Conservation (phyloP, 2,888 invertebrate genomes). For the Latrodectus hesperus region DNA sequence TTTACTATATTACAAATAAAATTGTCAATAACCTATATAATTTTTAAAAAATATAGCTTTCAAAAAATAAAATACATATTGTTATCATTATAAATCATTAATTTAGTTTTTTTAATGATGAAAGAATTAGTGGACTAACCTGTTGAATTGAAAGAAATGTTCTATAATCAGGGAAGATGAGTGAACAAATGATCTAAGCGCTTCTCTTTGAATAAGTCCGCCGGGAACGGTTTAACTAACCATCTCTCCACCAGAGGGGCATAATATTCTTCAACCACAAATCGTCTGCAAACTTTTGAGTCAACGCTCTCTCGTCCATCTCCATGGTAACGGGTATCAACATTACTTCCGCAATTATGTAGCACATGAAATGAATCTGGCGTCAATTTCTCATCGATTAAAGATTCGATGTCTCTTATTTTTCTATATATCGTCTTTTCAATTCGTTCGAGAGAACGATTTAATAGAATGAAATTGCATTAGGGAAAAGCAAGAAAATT, state of each 20-base stretch:
- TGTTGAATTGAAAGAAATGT: constrained; percentile 34
- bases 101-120: too few relatives aligned
- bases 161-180: neutral
- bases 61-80: too few relatives aligned
- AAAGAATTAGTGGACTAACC: constrained; percentile 6
- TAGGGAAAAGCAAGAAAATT: neutral
- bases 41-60: too few relatives aligned
- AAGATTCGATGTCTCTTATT: constrained; percentile 31
- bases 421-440: constrained; percentile 16
- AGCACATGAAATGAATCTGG: constrained; percentile 52
- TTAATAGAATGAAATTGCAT: constrained; percentile 8
- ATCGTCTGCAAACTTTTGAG: constrained; percentile 59
- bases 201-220: constrained; percentile 12
- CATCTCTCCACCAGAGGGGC: constrained; percentile 34
- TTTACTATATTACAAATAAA: too few relatives aligned
- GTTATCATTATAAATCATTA: too few relatives aligned
- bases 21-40: too few relatives aligned
- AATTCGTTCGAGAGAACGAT: constrained; percentile 27
- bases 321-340: constrained; percentile 56
- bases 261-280: constrained; percentile 30
- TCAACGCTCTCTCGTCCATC: constrained; percentile 61
- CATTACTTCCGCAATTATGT: constrained; percentile 62
- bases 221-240: constrained; percentile 31
- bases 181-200: constrained; percentile 6
- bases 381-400: constrained; percentile 52